phyloP scores from a whole-genome alignment of 2,113 vertebrate species.

The Lepisosteus oculatus region DNA sequence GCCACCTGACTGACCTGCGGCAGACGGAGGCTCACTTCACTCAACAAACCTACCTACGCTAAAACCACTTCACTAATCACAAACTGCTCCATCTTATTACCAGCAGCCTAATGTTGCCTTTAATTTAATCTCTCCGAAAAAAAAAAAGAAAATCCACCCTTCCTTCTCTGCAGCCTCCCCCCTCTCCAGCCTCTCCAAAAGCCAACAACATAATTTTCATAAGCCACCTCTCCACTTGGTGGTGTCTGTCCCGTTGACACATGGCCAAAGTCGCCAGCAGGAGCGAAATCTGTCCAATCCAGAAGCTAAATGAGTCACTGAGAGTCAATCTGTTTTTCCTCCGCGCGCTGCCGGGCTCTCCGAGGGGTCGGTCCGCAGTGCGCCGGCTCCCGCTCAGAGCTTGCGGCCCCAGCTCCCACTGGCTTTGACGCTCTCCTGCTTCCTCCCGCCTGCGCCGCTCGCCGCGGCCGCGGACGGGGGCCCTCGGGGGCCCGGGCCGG shows the following conservation, averaged over 20 bases:
- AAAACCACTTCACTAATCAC: neutral
- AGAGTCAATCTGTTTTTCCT: slow-evolving; percentile 78
- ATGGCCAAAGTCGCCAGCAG: slow-evolving; percentile 77
- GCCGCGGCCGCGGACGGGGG: slow-evolving; percentile 51
- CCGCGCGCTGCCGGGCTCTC: slow-evolving; percentile 64
- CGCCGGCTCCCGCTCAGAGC: slow-evolving; percentile 47
- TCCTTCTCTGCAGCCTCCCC: too few species aligned
- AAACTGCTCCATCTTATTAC: neutral
- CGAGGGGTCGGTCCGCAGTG: slow-evolving; percentile 53
- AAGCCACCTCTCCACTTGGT: slow-evolving; percentile 56
- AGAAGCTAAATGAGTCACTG: slow-evolving; percentile 85
- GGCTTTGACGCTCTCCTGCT: slow-evolving; percentile 48
- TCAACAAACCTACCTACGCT: neutral
- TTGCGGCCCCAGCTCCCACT: slow-evolving; percentile 47
- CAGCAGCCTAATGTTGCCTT: neutral
- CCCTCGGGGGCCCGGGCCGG: slow-evolving; percentile 35
- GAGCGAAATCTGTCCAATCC: slow-evolving; percentile 77
- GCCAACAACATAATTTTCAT: slow-evolving; percentile 14
- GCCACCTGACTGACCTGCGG: too few species aligned
- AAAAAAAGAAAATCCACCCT: too few species aligned
- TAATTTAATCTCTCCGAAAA: neutral
- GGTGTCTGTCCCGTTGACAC: slow-evolving; percentile 71
- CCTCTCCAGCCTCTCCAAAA: neutral
- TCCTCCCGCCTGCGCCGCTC: slow-evolving; percentile 43
- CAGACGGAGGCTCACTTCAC: too few species aligned